These are phyloP conservation scores for Metaphire vulgaris DNA, from an alignment of 1,140 invertebrate species.

Conservation along the genomic window DNA sequence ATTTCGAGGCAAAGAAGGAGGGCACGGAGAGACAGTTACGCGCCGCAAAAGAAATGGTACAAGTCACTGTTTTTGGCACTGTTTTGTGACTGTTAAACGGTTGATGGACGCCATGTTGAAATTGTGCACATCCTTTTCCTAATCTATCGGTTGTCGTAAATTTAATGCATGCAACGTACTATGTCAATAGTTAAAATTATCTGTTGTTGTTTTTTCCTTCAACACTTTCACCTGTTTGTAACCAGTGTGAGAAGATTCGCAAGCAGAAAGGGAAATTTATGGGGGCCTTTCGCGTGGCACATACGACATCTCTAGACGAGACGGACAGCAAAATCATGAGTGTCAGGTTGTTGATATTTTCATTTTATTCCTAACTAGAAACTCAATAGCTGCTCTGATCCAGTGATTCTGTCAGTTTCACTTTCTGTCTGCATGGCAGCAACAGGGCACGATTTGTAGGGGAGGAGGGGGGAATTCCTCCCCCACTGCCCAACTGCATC, in stretches of 20 bases:
- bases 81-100: background rate
- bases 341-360: constrained; percentile 57
- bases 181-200: too few relatives aligned
- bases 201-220: too few relatives aligned
- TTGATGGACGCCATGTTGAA: too few relatives aligned
- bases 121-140: too few relatives aligned
- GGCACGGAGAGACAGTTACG: constrained; percentile 77
- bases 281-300: constrained; percentile 88
- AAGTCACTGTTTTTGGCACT: constrained; percentile 32
- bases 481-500: too few relatives aligned
- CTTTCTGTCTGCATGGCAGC: too few relatives aligned
- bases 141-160: too few relatives aligned
- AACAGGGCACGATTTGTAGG: background rate
- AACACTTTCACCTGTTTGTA: too few relatives aligned
- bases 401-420: too few relatives aligned
- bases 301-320: constrained; percentile 87
- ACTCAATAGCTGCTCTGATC: too few relatives aligned
- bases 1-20: constrained; percentile 77
- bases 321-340: constrained; percentile 85
- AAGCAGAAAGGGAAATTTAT: constrained; percentile 85
- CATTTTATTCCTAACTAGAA: background rate
- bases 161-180: too few relatives aligned
- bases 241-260: constrained; percentile 86
- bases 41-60: constrained; percentile 78
- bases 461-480: too few relatives aligned